Conservation (phyloP, 2,797 vertebrate genomes). For the Alauda arvensis region DNA sequence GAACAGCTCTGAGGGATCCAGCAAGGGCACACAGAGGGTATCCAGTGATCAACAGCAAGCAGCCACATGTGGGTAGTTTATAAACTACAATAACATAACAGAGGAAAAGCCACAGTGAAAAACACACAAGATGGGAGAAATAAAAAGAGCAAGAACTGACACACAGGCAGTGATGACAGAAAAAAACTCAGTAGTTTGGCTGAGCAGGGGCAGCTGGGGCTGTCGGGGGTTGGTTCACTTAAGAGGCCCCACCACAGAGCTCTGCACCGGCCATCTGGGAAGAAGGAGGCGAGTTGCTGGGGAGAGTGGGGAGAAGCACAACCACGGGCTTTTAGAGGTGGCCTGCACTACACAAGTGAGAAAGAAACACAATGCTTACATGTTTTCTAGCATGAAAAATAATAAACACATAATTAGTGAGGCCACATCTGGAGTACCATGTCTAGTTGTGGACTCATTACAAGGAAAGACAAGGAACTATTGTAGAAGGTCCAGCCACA, state of each 20-base stretch:
- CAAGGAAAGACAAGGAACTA: not conserved
- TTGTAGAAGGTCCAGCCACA: not conserved
- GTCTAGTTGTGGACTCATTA: not conserved
- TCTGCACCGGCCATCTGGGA: not conserved
- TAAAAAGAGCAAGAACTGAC: not conserved
- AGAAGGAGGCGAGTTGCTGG: fast-evolving
- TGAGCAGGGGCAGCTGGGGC: too few species aligned
- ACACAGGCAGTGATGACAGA: fast-evolving
- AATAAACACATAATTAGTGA: not conserved
- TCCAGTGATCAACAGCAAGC: not conserved
- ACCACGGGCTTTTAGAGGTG: not conserved
- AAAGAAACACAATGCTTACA: not conserved
- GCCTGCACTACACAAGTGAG: not conserved
- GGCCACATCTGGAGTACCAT: not conserved
- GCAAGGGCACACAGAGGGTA: fast-evolving
- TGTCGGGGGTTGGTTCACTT: fast-evolving
- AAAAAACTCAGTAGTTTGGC: not conserved
- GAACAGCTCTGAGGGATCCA: not conserved
- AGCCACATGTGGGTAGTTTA: fast-evolving
- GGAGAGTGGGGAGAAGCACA: not conserved
- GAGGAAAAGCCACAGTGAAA: not conserved
- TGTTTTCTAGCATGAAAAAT: not conserved
- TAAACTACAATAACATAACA: fast-evolving
- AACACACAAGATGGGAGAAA: not conserved
- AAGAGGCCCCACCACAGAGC: not conserved